Evolutionary conservation across 2,113 vertebrate species (phyloP).

Genomic region (Ictalurus furcatus): DNA sequence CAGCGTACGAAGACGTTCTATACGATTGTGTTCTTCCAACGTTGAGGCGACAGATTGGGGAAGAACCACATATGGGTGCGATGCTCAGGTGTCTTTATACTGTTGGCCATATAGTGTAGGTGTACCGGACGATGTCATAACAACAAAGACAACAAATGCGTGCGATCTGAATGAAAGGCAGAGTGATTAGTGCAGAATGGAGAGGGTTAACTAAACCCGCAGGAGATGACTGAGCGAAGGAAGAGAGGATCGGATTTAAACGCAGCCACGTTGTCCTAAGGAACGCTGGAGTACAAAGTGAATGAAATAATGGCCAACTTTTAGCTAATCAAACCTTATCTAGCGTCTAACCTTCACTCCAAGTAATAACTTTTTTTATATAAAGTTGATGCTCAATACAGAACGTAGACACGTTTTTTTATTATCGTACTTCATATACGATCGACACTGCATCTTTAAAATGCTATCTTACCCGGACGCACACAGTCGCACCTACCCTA

Average conservation of each 20-base stretch:
- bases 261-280: not conserved
- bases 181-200: not conserved
- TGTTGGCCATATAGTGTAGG: not conserved
- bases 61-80: no score
- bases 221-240: not conserved
- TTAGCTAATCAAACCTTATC: not conserved
- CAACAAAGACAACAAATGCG: not conserved
- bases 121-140: not conserved
- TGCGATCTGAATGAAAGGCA: not conserved
- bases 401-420: not conserved
- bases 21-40: not conserved
- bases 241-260: not conserved
- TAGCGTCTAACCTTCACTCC: not conserved
- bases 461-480: no score
- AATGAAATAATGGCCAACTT: not conserved
- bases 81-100: not conserved
- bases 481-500: no score
- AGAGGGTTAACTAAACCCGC: not conserved
- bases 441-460: not conserved
- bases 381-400: not conserved
- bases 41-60: not conserved
- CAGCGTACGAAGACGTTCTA: not conserved
- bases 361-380: not conserved
- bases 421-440: not conserved
- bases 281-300: not conserved